These are phyloP conservation scores for Tyria jacobaeae DNA, from an alignment of 2,888 invertebrate genomes.

Conservation along the genomic window DNA sequence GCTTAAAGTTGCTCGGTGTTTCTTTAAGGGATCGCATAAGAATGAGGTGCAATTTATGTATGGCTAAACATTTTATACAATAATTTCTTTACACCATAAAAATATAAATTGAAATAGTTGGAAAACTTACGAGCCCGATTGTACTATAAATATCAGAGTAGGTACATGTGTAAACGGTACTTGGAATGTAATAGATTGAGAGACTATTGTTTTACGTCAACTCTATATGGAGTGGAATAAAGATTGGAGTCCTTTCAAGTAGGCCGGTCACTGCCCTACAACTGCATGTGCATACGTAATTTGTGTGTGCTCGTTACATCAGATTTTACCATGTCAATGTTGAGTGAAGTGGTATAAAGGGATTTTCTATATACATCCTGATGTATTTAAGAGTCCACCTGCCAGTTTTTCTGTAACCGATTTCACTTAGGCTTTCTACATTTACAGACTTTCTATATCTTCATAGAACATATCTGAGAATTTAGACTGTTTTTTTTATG, in stretches of 20 bases:
- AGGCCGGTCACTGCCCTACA: slow-evolving; percentile 23
- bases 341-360: too few relatives aligned
- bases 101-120: neutral
- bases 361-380: too few relatives aligned
- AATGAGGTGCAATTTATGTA: too few relatives aligned
- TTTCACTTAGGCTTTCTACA: neutral
- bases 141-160: slow-evolving; percentile 33
- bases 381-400: too few relatives aligned
- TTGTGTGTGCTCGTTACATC: slow-evolving; percentile 5
- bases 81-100: neutral
- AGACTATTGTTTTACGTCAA: slow-evolving; percentile 45
- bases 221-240: slow-evolving; percentile 28
- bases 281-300: slow-evolving; percentile 29
- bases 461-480: too few relatives aligned
- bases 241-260: slow-evolving; percentile 38
- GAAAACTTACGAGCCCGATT: slow-evolving; percentile 20
- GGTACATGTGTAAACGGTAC: slow-evolving; percentile 41
- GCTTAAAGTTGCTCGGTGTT: too few relatives aligned
- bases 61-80: too few relatives aligned
- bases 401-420: neutral
- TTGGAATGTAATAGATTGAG: slow-evolving; percentile 45
- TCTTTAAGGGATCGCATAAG: too few relatives aligned
- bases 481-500: too few relatives aligned
- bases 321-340: too few relatives aligned
- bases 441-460: too few relatives aligned